Conservation (phyloP, 2,797 vertebrate species). For the Pipistrellus pygmaeus region DNA sequence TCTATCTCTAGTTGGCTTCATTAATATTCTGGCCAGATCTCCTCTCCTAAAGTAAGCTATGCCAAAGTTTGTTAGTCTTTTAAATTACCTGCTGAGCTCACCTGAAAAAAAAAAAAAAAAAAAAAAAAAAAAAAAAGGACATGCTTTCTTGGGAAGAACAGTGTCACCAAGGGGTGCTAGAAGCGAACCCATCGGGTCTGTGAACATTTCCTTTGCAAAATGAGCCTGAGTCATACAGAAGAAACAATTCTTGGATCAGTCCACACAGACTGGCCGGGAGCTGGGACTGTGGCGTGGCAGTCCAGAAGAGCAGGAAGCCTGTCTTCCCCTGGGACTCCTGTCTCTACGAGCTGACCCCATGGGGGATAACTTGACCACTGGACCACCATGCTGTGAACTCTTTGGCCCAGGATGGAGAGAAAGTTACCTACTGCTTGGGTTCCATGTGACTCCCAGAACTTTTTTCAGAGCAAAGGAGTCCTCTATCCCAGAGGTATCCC, state of each 20-base stretch:
- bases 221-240: background rate
- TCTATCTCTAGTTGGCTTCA: conserved; percentile 73
- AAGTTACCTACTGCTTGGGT: background rate
- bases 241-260: background rate
- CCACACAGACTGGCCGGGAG: background rate
- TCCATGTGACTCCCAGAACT: background rate
- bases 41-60: conserved; percentile 78
- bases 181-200: background rate
- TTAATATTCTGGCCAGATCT: conserved; percentile 76
- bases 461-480: background rate
- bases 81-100: conserved; percentile 70
- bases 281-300: background rate
- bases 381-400: background rate
- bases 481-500: background rate
- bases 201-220: conserved; percentile 1
- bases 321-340: background rate
- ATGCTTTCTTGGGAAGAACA: conserved; percentile 41
- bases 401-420: background rate
- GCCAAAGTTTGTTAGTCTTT: conserved; percentile 81
- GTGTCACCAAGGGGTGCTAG: background rate
- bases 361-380: background rate
- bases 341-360: background rate
- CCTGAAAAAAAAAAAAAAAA: background rate
- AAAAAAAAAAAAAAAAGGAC: background rate
- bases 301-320: background rate